Conservation (phyloP, 2,113 vertebrate genomes). For the Cyphomyrus discorhynchus region DNA sequence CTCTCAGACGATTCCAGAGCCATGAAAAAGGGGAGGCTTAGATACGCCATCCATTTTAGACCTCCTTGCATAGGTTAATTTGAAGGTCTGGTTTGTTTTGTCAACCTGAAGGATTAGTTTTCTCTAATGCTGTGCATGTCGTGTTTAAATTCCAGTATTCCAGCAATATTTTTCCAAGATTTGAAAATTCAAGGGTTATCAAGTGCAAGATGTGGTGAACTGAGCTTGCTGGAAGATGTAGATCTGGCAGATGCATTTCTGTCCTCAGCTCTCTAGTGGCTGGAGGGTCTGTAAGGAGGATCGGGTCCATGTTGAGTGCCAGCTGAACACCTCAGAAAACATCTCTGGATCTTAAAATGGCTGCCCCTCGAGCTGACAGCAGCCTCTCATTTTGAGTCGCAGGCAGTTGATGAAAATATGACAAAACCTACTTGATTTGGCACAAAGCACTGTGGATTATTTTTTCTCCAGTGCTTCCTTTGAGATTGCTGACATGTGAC, state of each 20-base stretch:
- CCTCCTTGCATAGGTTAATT: conserved; percentile 45
- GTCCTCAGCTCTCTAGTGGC: conserved; percentile 65
- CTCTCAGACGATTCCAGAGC: conserved; percentile 44
- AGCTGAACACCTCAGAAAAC: conserved; percentile 65
- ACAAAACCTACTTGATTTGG: conserved; percentile 74
- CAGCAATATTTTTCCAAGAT: conserved; percentile 42
- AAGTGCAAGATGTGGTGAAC: conserved; percentile 49
- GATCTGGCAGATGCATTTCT: conserved; percentile 69
- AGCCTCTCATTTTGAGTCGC: conserved; percentile 83
- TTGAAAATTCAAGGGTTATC: conserved; percentile 29
- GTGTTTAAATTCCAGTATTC: conserved; percentile 16
- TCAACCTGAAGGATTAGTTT: conserved; percentile 14
- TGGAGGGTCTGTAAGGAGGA: conserved; percentile 62
- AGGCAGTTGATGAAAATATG: conserved; percentile 83
- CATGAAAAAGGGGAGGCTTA: conserved; percentile 52
- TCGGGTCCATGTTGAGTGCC: conserved; percentile 85
- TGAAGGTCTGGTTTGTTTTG: conserved; percentile 42
- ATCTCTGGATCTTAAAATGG: conserved; percentile 88
- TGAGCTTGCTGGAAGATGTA: conserved; percentile 40
- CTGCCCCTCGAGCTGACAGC: conserved; percentile 85
- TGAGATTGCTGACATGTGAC: conserved; percentile 53
- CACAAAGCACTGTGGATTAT: conserved; percentile 64
- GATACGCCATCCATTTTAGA: conserved; percentile 62
- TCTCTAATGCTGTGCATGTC: conserved; percentile 31
- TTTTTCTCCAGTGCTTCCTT: conserved; percentile 48